phyloP scores from a whole-genome alignment of 2,797 vertebrate genomes.

The Chiloscyllium punctatum region DNA sequence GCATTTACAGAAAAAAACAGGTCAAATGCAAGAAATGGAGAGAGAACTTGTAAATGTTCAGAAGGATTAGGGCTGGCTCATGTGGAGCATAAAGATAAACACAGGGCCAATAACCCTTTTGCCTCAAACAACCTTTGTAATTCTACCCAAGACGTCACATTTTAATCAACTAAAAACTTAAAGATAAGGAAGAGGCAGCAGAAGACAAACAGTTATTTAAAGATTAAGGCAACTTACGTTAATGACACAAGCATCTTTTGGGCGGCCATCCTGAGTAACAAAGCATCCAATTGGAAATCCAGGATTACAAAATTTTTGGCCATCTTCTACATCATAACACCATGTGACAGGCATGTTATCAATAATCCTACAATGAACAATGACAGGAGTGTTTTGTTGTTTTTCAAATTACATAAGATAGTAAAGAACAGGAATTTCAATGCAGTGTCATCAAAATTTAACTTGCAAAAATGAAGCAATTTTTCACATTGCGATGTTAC shows the following conservation, averaged over 20 bases:
- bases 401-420: constrained; percentile 13
- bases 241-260: constrained; percentile 78
- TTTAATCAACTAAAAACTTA: neutral
- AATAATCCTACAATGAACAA: constrained; percentile 65
- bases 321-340: constrained; percentile 78
- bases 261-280: constrained; percentile 62
- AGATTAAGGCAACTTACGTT: constrained; percentile 64
- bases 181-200: neutral
- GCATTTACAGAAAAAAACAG: neutral
- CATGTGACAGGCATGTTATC: constrained; percentile 91
- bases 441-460: neutral
- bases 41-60: neutral
- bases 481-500: neutral
- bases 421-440: neutral
- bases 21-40: neutral
- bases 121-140: neutral
- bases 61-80: neutral
- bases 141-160: neutral
- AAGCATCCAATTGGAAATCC: constrained; percentile 86
- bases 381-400: neutral
- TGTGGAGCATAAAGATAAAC: neutral
- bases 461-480: neutral
- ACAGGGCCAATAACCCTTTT: neutral
- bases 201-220: neutral
- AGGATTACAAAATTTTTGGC: constrained; percentile 78